Conservation (phyloP, 2,113 vertebrate genomes). For the Scartelaos histophorus region DNA sequence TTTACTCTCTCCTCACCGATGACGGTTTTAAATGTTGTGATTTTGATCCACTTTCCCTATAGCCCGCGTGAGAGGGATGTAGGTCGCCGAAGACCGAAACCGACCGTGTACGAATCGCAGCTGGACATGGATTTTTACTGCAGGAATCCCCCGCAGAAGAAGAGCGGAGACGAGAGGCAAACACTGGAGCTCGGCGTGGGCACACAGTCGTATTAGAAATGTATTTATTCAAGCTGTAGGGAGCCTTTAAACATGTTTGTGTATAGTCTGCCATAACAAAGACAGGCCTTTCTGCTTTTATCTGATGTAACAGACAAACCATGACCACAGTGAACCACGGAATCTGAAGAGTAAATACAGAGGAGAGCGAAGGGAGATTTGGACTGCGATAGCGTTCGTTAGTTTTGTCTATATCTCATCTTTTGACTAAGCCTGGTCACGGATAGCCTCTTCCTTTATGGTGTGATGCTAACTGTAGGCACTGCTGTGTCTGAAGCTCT, state of each 20-base stretch:
- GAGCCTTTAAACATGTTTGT: slow-evolving; percentile 38
- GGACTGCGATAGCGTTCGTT: neutral
- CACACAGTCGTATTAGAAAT: slow-evolving; percentile 22
- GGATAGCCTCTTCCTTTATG: no score
- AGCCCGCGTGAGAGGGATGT: slow-evolving; percentile 38
- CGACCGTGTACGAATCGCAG: slow-evolving; percentile 42
- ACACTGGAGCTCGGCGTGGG: slow-evolving; percentile 48
- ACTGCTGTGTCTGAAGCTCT: no score
- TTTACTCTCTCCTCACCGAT: no score
- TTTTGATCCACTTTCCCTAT: slow-evolving; percentile 17
- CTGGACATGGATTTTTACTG: slow-evolving; percentile 44
- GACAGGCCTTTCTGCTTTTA: slow-evolving; percentile 3
- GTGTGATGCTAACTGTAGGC: no score
- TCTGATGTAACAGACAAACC: slow-evolving; percentile 26
- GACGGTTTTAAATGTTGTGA: slow-evolving; percentile 12
- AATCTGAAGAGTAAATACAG: neutral
- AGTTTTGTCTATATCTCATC: neutral
- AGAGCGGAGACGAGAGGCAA: slow-evolving; percentile 46
- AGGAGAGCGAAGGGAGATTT: neutral
- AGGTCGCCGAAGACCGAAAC: slow-evolving; percentile 26
- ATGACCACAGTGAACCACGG: neutral
- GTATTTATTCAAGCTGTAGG: slow-evolving; percentile 41
- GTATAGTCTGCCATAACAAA: slow-evolving; percentile 30
- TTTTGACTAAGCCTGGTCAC: neutral
- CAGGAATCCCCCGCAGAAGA: slow-evolving; percentile 55